phyloP scores from a whole-genome alignment of 2,797 vertebrate species.

The Pangasius sanitwongsei region DNA sequence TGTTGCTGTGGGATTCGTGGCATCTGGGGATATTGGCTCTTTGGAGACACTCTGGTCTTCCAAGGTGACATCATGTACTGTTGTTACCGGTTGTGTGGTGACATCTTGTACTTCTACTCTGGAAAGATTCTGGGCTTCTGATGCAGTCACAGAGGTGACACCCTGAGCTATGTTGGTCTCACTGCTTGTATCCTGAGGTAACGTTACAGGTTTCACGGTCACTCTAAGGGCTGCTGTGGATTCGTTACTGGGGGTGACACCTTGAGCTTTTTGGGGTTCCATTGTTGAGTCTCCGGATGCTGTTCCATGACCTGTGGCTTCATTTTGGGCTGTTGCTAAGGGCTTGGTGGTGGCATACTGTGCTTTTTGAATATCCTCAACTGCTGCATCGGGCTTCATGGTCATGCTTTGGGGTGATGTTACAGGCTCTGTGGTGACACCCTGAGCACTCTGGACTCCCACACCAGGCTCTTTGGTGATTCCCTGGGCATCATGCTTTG shows the following conservation, averaged over 20 bases:
- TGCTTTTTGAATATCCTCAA: background rate
- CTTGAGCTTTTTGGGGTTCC: constrained; percentile 6
- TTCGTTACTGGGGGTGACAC: background rate
- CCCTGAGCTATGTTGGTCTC: constrained; percentile 12
- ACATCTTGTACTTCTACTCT: constrained; percentile 17
- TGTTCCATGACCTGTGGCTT: constrained; percentile 1
- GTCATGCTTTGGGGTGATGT: background rate
- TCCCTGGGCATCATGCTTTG: background rate
- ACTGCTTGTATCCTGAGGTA: background rate
- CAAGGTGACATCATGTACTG: no score
- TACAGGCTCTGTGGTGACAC: background rate
- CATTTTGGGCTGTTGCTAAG: background rate
- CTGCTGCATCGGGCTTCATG: background rate
- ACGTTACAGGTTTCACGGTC: background rate
- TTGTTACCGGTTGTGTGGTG: constrained; percentile 14
- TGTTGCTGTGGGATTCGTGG: background rate
- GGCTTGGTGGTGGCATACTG: background rate
- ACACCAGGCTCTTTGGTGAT: background rate
- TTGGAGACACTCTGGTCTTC: background rate
- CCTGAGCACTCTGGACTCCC: background rate
- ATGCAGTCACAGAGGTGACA: background rate
- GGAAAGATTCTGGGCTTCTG: background rate
- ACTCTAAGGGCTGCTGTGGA: background rate
- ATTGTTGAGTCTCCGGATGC: constrained; percentile 1
- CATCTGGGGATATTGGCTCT: background rate